Base-by-base conservation (phyloP, 1,140 invertebrate genomes). In the Hylaeus anthracinus region DNA sequence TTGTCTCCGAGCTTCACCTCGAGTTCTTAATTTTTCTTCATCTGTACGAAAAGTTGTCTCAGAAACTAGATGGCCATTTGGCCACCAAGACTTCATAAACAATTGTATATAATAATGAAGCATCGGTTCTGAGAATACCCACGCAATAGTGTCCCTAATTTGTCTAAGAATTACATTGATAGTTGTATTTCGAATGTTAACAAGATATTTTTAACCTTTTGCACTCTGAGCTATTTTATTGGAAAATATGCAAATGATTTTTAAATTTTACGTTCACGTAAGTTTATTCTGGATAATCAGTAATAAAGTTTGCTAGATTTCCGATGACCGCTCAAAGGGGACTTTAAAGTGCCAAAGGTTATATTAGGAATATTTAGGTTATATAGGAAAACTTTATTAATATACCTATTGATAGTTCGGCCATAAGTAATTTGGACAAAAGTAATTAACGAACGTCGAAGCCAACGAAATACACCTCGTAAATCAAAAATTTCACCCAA, bases 401-500 rank as follows among this genome's bases (percentile, higher is more conserved):
- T 64, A 71, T 72, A 97, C 95, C 96, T 96, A 91, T 98, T 98
- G 65, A 98, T 98, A 41, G 97, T 98, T 79, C 97, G 94, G 8
- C 97, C 97, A 92, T 98, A 98, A 0, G 97, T 97, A 65, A 98
- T 96, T 92, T 99, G 98, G 8, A 98, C 97, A 93, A 98, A 98
- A 9, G 96, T 96, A 81, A 99, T 98, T 5, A 98, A 94, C 45
- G 97, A 98, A 88, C 96, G 96, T 82, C 98, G 93, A 14, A 98
- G 93, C 96, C 97, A 98, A 70, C 97, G 96, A 91, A 98, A 98
- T 45, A 98, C 96, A 1, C 97, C 97, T 83, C 96, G 94, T 93
- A 98, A 95, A 91, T 98, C 97, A 91, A 98, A 98, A 78, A 98
- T 95, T 94, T 98, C 98, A 66, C 96, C 97, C 79, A 98, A 95